Conservation (phyloP, 2,888 invertebrate species). For the Fragum fragum region DNA sequence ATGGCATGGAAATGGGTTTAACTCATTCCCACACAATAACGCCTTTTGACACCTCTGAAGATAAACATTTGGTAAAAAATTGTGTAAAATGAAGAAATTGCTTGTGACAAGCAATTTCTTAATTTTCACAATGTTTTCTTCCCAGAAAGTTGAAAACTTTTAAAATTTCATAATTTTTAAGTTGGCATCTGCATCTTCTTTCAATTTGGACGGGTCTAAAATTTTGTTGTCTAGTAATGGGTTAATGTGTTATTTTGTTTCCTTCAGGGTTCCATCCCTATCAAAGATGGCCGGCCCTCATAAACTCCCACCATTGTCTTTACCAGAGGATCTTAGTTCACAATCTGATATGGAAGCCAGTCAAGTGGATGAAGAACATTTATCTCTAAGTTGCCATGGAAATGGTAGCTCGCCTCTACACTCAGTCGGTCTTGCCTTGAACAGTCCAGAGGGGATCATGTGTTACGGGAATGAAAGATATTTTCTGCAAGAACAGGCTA, state of each 20-base stretch:
- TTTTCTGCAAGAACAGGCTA: constrained; percentile 73
- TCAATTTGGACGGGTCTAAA: no score
- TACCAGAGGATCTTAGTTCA: constrained; percentile 59
- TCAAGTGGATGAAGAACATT: constrained; percentile 5
- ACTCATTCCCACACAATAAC: no score
- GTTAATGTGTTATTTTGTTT: no score
- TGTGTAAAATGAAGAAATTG: no score
- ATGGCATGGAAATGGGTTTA: not conserved
- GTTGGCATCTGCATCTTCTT: no score
- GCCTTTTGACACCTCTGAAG: no score
- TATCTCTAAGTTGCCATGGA: not conserved
- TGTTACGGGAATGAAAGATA: constrained; percentile 82
- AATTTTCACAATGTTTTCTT: no score
- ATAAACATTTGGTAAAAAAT: no score
- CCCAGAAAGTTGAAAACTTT: no score
- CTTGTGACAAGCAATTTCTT: constrained; percentile 2
- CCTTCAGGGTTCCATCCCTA: not conserved
- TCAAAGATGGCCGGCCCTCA: constrained; percentile 67
- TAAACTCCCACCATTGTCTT: constrained; percentile 62
- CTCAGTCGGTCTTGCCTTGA: constrained; percentile 69
- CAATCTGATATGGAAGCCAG: constrained; percentile 41
- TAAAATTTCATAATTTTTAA: no score
- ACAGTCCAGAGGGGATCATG: constrained; percentile 80
- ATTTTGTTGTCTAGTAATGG: no score
- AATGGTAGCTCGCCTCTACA: constrained; percentile 45